Percentiles rank a stretch among this genome's conserved stretches.
phyloP scores from a whole-genome alignment of 2,797 vertebrate genomes.

The Silurus aristotelis region DNA sequence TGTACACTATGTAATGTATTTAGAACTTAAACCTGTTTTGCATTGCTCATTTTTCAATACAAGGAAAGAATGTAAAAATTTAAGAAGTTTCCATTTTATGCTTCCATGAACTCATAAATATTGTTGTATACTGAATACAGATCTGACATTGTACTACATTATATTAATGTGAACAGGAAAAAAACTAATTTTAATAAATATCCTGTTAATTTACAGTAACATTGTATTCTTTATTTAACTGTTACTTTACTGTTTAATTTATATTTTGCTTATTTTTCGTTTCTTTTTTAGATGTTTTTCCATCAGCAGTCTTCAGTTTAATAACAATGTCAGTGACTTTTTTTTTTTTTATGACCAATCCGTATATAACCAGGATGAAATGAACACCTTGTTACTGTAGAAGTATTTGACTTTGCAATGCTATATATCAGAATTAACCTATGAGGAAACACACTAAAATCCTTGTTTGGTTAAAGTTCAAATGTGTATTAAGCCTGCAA shows the following conservation, averaged over 20 bases:
- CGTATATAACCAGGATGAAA: background rate
- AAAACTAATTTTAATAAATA: background rate
- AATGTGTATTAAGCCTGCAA: background rate
- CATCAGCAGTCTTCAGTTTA: background rate
- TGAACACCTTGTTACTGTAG: background rate
- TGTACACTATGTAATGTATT: background rate
- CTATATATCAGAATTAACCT: background rate
- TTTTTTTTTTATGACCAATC: background rate
- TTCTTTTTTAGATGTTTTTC: background rate
- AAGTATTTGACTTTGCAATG: background rate
- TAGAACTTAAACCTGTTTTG: background rate
- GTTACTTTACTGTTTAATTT: background rate
- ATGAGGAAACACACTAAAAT: background rate
- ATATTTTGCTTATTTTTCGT: background rate
- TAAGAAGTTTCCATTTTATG: background rate
- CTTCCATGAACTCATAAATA: background rate
- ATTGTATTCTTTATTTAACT: background rate
- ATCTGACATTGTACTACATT: too few species aligned
- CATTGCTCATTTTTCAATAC: background rate
- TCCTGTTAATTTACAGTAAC: background rate
- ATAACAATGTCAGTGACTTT: background rate
- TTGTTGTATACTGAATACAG: too few species aligned
- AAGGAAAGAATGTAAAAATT: background rate
- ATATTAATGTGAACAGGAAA: too few species aligned
- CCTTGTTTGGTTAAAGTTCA: background rate